Conservation (phyloP, 2,797 vertebrate species). For the Chaunax sp. region DNA sequence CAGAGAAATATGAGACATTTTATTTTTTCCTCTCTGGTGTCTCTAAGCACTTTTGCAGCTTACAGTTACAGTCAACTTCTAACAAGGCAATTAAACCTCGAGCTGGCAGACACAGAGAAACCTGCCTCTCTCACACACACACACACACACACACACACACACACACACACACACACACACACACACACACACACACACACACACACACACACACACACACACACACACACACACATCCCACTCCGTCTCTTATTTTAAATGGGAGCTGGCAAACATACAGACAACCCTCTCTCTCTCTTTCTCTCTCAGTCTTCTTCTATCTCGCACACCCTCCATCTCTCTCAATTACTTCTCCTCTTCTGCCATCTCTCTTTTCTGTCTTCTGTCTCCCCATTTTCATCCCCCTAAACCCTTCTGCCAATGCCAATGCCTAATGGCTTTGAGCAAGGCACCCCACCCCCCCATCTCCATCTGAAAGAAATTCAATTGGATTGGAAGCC, state of each 20-base stretch:
- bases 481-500: constrained; percentile 82
- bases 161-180: constrained; percentile 3
- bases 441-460: constrained; percentile 52
- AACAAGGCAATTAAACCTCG: constrained; percentile 63
- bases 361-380: constrained; percentile 50
- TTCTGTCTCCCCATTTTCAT: constrained; percentile 10
- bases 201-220: constrained; percentile 16
- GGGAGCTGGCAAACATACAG: constrained; percentile 30
- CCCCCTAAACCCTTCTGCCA: constrained; percentile 43
- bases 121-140: neutral
- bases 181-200: constrained; percentile 24
- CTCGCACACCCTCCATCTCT: constrained; percentile 54
- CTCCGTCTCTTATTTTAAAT: constrained; percentile 20
- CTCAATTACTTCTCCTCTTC: constrained; percentile 62
- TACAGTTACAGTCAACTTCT: constrained; percentile 61
- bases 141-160: neutral
- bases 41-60: constrained; percentile 41
- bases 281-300: constrained; percentile 23
- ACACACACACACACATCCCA: constrained; percentile 20
- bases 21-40: constrained; percentile 32
- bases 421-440: constrained; percentile 70
- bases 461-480: constrained; percentile 50
- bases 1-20: constrained; percentile 32
- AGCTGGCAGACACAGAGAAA: constrained; percentile 46
- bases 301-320: constrained; percentile 38